Evolutionary conservation across 2,888 invertebrate genomes (phyloP), one percentile per base, ranked within the genome.

Genomic region (Lysandra coridon): DNA sequence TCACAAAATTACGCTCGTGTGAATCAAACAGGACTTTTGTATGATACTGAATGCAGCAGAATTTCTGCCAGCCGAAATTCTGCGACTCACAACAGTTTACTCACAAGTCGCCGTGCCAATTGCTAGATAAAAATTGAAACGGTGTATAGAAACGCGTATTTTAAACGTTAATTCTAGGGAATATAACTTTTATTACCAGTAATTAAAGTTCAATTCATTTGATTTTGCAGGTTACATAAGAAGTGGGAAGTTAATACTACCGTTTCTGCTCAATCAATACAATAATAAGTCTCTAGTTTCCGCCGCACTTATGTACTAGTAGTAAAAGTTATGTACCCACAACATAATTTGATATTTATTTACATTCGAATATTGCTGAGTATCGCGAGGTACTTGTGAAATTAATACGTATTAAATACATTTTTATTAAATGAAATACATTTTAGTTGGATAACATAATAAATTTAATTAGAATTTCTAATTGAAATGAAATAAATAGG

Each of bases 241-340:
- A 14, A 23, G 5, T 69, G 30, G 69, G 69, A 69, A 69, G 69
- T 17, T 5, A 69, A 69, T 69, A 69, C 33, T 69, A 69, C 69
- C 14, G 69, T 17, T 37, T 69, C 7, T 69, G 33, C 69, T 69
- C 69, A 69, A 30, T 69, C 69, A 69, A 69, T 69, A 33, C 69
- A 69, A 69, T 69, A 69, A 69, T 69, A 69, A 69, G 33, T 69
- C 33, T 69, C 69, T 33, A 17, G 33, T 69, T 69, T 64, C 64
- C 64, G 64, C 69, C 14, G 5, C 69, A 4, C 23, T 69, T 69
- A 69, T 69, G 69, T 69, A 37, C 64, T 69, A 7, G 5, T 69
- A 69, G 69, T 69, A 69, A 12, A 69, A 69, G 33, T 37, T 69
- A 37, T 69, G 37, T 17, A 69, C 57, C 14, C 14, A 57, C 33